Base-by-base conservation (phyloP, 2,113 vertebrate species). In the Lophotis ruficrista region DNA sequence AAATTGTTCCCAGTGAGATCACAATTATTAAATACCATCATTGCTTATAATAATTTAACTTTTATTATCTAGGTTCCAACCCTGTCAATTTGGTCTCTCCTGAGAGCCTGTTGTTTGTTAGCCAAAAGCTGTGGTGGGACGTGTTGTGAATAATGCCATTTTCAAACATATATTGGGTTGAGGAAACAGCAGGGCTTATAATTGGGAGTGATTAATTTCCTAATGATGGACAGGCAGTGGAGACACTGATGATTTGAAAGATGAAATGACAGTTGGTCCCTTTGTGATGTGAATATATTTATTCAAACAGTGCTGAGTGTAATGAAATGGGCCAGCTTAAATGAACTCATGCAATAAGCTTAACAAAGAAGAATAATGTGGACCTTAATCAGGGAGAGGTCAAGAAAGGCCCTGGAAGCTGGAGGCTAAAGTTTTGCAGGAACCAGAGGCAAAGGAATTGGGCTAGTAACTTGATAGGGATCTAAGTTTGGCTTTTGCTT, bases 21-120 rank as follows among this genome's bases (percentile, higher is more conserved):
- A 87, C 85, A 97, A 85, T 98, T 98, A 96, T 97, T 98, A 97
- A 98, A 97, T 96, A 88, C 47, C 75, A 96, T 96, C 85, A 97
- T 95, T 90, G 86, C 82, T 94, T 95, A 92, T 95, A 97, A 96
- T 97, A 98, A 98, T 97, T 96, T 98, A 97, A 93, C 81, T 96
- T 98, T 96, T 97, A 98, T 97, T 97, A 96, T 92, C 91, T 90
- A 76, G 71, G 37, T 91, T 97, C 83, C 90, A 96, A 61, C 77
- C 64, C 66, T 93, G 87, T 97, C 91, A 94, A 4, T 95, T 97
- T 78, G n/a, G 22, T 64, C 58, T 97, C 92, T 88, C 48, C 48
- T 90, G 92, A 94, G 88, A 78, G 10, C 28, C 43, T 62, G 11
- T 38, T 90, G 41, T 96, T 96, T 97, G 28, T 87, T 81, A 94